Evolutionary conservation across 2,113 vertebrate genomes (phyloP).

Genomic region (Burhinus bistriatus): DNA sequence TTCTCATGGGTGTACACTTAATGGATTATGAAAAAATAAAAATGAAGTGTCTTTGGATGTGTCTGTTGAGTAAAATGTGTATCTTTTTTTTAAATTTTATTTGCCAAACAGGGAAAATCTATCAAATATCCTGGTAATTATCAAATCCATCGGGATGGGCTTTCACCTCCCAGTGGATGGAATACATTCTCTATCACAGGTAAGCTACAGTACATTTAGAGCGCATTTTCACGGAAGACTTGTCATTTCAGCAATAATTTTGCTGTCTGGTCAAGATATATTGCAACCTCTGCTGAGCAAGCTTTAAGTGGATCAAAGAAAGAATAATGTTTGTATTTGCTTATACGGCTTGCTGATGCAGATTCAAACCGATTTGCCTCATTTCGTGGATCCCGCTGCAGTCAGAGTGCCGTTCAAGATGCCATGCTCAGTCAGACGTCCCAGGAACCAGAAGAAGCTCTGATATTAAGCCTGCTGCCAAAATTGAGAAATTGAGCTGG

Average conservation of each 20-base stretch:
- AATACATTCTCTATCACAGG: constrained; percentile 85
- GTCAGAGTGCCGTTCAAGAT: accelerated
- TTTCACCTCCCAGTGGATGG: constrained; percentile 94
- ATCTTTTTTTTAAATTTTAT: background rate
- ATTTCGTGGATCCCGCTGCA: background rate
- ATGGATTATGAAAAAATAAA: background rate
- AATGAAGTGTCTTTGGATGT: background rate
- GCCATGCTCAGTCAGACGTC: background rate
- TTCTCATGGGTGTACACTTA: background rate
- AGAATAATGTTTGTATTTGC: background rate
- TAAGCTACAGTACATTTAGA: constrained; percentile 52
- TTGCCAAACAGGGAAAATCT: constrained; percentile 81
- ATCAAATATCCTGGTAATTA: constrained; percentile 85
- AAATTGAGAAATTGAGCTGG: accelerated
- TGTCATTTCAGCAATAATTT: background rate
- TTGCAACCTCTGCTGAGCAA: background rate
- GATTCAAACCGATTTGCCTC: background rate
- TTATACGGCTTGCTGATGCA: background rate
- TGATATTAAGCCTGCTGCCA: background rate
- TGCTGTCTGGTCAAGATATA: background rate
- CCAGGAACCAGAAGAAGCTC: background rate
- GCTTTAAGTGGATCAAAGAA: background rate
- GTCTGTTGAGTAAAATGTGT: background rate
- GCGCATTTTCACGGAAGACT: background rate
- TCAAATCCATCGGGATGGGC: constrained; percentile 94